Base-by-base conservation (phyloP, 2,888 invertebrate species). In the Heliconius aoede region DNA sequence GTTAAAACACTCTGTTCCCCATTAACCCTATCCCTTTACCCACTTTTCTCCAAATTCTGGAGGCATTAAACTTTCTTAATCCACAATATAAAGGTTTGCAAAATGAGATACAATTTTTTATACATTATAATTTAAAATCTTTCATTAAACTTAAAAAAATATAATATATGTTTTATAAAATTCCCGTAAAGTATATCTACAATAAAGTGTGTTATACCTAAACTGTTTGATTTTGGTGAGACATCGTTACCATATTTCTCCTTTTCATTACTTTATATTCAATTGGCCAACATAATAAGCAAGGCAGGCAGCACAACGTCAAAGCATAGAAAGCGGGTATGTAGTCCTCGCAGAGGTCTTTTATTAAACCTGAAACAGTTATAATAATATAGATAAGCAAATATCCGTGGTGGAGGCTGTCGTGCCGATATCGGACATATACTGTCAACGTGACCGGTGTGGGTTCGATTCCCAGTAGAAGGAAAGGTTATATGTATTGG, bases 251-350 rank as follows among this genome's bases (percentile, higher is more conserved):
- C 4, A 46, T 65, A 32, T 67, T 60, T 71, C 61, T 77, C 40
- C 55, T 40, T 32, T 26, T 78, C 28, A 30, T 11, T 24, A 79
- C 26, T 21, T 83, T 72, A 74, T 88, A 92, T 81, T 94, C 94
- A 15, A 90, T 74, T 0, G 92, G 89, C 93, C 94, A 94, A 0
- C 89, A 80, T 1, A 93, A 2, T 1, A 94, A 80, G 69, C 94
- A 94, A 0, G 94, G 94, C 0, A 89, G 64, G 58, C 93, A 94
- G 80, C 93, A 93, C 1, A 83, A 61, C 0, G 87, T 83, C 36
- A 94, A 78, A 0, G 89, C 91, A 82, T 93, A 93, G 81, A 94
- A 93, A 0, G 92, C 90, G 24, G 92, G 92, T 1, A 87, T 82
- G 78, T 90, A 94, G 74, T 93, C 92, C 61, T 85, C 81, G 73